Evolutionary conservation across 2,888 invertebrate species (phyloP).

Genomic region (Scaptomyza cyrtandrae): DNA sequence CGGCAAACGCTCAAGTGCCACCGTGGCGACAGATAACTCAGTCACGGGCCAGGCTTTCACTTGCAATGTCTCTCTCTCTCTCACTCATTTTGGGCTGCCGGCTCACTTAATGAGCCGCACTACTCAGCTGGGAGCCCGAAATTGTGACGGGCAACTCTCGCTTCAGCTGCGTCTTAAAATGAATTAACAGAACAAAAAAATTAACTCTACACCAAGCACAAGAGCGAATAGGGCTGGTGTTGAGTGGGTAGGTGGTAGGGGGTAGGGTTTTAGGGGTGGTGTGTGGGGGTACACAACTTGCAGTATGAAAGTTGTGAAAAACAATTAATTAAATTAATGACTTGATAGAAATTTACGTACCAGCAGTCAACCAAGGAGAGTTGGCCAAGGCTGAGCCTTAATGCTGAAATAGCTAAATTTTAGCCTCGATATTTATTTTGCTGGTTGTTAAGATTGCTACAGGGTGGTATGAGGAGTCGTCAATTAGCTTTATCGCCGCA

Average conservation of each 20-base stretch:
- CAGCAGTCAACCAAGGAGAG: not conserved
- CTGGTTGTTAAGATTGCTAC: not conserved
- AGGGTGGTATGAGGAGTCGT: not conserved
- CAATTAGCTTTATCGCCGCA: conserved; percentile 10
- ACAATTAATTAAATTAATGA: conserved; percentile 76
- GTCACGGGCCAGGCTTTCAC: not conserved
- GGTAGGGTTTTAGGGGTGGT: too few species aligned
- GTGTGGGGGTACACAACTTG: conserved; percentile 9
- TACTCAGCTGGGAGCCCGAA: conserved; percentile 48
- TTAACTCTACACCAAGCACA: conserved; percentile 53
- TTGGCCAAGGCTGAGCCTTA: conserved; percentile 28
- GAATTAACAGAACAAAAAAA: conserved; percentile 63
- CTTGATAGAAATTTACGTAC: conserved; percentile 51
- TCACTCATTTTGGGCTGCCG: not conserved
- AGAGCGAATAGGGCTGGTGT: not conserved
- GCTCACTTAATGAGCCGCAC: conserved; percentile 55
- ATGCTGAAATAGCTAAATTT: conserved; percentile 30
- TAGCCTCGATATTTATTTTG: not conserved
- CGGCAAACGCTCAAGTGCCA: conserved; percentile 46
- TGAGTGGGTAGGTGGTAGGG: not conserved
- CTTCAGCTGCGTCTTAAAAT: conserved; percentile 42
- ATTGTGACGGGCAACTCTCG: conserved; percentile 51
- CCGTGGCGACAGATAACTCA: conserved; percentile 26
- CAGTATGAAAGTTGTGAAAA: conserved; percentile 44
- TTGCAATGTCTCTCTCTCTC: not conserved